Evolutionary conservation across 2,888 invertebrate species (phyloP).

Genomic region (Calameuta filiformis): DNA sequence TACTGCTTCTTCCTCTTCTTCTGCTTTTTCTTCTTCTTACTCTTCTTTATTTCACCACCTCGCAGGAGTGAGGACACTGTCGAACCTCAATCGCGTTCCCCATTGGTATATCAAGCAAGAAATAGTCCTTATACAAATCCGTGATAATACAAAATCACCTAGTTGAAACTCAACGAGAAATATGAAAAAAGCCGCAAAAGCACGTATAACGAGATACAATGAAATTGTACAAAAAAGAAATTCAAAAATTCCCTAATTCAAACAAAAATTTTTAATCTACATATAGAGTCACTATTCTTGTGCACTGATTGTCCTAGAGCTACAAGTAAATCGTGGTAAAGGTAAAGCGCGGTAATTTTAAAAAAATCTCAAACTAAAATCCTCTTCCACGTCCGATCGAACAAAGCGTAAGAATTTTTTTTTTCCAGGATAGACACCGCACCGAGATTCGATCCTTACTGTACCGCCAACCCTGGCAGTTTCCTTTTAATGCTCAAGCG

Average conservation of each 20-base stretch:
- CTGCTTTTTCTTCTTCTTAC: not conserved
- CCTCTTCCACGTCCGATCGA: not conserved
- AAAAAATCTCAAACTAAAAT: not conserved
- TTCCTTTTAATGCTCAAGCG: not conserved
- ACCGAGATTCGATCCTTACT: not conserved
- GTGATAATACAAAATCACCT: too few species aligned
- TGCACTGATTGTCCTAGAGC: not conserved
- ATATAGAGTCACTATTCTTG: not conserved
- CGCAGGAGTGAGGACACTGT: not conserved
- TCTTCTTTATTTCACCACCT: not conserved
- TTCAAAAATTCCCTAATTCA: not conserved
- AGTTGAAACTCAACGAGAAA: not conserved
- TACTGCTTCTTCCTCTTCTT: not conserved
- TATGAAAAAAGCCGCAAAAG: not conserved
- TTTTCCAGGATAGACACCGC: not conserved
- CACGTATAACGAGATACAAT: not conserved
- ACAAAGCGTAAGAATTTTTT: not conserved
- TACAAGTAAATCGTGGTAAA: not conserved
- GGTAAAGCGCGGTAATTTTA: not conserved
- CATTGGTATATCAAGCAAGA: not conserved
- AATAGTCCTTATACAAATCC: not conserved
- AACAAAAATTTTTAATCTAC: not conserved
- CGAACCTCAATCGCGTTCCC: not conserved
- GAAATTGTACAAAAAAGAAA: not conserved
- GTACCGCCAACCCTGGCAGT: not conserved